Evolutionary conservation across 1,140 invertebrate genomes (phyloP).

Genomic region (Bombus sibiricus): DNA sequence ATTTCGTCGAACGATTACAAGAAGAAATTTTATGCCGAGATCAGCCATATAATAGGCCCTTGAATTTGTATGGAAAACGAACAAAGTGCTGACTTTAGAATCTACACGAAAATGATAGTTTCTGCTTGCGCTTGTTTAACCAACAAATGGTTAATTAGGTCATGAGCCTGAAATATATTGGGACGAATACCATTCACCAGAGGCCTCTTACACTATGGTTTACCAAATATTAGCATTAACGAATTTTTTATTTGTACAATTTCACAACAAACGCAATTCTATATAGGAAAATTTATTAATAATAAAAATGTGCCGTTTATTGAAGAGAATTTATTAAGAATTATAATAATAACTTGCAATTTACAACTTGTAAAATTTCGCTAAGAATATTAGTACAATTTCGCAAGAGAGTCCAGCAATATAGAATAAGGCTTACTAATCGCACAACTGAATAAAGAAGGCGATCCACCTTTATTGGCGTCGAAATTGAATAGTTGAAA

Average conservation of each 20-base stretch:
- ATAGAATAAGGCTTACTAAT: not conserved
- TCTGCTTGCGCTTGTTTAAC: too few species aligned
- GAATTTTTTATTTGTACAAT: not conserved
- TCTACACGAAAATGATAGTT: too few species aligned
- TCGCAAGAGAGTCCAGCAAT: too few species aligned
- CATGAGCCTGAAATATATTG: not conserved
- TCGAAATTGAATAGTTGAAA: not conserved
- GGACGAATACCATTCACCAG: too few species aligned
- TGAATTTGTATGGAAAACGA: not conserved
- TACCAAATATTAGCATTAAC: not conserved
- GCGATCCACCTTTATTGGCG: not conserved
- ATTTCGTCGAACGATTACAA: conserved; percentile 19
- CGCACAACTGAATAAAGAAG: not conserved
- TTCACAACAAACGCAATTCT: not conserved
- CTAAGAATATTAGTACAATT: not conserved
- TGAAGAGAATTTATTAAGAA: not conserved
- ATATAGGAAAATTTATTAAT: too few species aligned
- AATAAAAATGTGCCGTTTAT: not conserved
- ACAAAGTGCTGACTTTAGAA: too few species aligned
- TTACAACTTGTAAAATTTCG: not conserved
- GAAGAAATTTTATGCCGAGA: conserved; percentile 2
- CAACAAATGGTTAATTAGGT: not conserved
- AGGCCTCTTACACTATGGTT: not conserved
- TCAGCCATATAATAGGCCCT: not conserved
- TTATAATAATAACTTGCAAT: not conserved